Conservation (phyloP, 2,797 vertebrate genomes). For the Neomorphus geoffroyi region DNA sequence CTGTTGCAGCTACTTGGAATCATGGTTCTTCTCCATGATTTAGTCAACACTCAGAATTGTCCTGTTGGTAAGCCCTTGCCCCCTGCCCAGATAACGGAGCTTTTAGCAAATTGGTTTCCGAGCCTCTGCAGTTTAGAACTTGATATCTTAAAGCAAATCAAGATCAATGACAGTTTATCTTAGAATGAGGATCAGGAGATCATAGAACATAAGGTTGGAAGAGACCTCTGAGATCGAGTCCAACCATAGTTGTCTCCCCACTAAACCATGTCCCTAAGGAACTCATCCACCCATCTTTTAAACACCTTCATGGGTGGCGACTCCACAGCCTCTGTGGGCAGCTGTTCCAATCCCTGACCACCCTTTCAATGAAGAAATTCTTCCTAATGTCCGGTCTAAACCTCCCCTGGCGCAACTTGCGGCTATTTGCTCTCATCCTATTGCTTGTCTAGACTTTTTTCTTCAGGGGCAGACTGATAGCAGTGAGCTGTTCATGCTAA, state of each 20-base stretch:
- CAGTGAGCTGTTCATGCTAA: rapidly evolving
- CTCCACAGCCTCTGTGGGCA: too few species aligned
- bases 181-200: neutral
- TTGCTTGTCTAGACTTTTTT: neutral
- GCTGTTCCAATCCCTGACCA: too few species aligned
- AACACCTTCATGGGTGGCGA: too few species aligned
- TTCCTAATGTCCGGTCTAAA: too few species aligned
- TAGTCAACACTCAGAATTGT: neutral
- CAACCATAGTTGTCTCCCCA: too few species aligned
- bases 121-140: neutral
- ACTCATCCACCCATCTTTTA: too few species aligned
- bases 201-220: too few species aligned
- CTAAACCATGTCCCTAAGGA: too few species aligned
- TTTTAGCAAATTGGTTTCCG: neutral
- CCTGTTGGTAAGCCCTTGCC: neutral
- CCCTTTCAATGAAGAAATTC: too few species aligned
- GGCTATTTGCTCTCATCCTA: too few species aligned
- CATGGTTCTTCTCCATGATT: neutral
- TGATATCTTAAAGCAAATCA: neutral
- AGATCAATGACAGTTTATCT: neutral
- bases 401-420: too few species aligned
- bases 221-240: too few species aligned
- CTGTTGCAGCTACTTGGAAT: neutral
- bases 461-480: neutral
- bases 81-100: neutral